phyloP scores from a whole-genome alignment of 2,888 invertebrate species.

The Sipha maydis region DNA sequence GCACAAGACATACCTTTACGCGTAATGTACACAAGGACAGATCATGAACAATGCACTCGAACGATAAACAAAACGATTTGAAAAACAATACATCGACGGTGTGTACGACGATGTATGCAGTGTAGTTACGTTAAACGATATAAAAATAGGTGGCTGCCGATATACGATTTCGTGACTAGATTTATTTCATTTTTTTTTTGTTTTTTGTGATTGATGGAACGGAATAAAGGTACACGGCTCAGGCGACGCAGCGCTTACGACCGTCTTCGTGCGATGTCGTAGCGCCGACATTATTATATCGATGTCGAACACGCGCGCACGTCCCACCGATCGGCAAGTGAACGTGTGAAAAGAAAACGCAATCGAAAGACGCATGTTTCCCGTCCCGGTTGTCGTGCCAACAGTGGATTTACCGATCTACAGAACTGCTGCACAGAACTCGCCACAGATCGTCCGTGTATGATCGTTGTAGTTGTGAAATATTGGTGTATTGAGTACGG shows the following conservation, averaged over 20 bases:
- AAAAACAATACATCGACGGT: background rate
- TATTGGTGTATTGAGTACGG: no score
- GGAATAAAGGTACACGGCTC: background rate
- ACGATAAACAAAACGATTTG: constrained; percentile 22
- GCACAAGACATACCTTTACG: background rate
- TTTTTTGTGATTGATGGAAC: constrained; percentile 18
- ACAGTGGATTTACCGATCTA: no score
- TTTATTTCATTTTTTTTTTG: background rate
- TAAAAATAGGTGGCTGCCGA: background rate
- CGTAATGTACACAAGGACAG: background rate
- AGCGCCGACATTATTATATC: background rate
- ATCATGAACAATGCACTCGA: constrained; percentile 3
- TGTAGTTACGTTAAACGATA: background rate
- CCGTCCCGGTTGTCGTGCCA: no score
- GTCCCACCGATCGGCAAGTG: background rate
- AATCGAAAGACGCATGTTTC: no score
- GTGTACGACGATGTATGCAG: background rate
- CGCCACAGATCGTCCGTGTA: no score
- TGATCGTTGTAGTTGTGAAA: no score
- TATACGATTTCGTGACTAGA: background rate
- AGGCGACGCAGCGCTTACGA: constrained; percentile 2
- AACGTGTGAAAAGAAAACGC: no score
- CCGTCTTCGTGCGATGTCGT: constrained; percentile 24
- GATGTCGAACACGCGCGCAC: background rate
- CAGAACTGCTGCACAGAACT: no score